Conservation (phyloP, 2,113 vertebrate species). For the Oryzias javanicus region DNA sequence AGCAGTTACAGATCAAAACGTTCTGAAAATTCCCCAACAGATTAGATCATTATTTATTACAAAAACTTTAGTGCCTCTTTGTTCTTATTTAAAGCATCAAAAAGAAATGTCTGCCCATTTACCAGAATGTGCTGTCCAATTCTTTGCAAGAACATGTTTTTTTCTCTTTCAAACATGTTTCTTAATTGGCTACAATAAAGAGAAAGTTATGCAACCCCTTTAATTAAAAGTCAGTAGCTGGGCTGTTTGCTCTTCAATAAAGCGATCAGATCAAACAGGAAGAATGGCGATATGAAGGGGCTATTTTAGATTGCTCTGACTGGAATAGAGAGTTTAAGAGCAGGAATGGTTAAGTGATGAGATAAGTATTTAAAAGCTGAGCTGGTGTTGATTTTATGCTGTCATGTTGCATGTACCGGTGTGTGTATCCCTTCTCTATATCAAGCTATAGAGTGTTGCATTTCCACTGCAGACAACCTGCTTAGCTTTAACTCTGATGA, state of each 20-base stretch:
- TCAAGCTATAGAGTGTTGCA: not conserved
- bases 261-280: not conserved
- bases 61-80: too few species aligned
- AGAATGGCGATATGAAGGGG: not conserved
- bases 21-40: too few species aligned
- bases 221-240: too few species aligned
- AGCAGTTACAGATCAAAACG: too few species aligned
- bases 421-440: not conserved
- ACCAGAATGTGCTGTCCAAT: too few species aligned
- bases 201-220: too few species aligned
- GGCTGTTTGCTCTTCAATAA: not conserved
- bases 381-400: not conserved
- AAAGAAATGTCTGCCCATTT: too few species aligned
- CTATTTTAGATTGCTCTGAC: not conserved
- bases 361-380: not conserved
- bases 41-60: too few species aligned
- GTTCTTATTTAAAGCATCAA: too few species aligned
- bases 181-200: too few species aligned
- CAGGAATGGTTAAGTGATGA: not conserved
- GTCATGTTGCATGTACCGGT: not conserved
- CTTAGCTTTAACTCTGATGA: slow-evolving; percentile 39
- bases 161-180: too few species aligned
- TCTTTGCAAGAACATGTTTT: too few species aligned
- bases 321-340: not conserved
- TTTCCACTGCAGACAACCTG: slow-evolving; percentile 28